Conservation (phyloP, 2,797 vertebrate species). For the Coregonus suidteri region DNA sequence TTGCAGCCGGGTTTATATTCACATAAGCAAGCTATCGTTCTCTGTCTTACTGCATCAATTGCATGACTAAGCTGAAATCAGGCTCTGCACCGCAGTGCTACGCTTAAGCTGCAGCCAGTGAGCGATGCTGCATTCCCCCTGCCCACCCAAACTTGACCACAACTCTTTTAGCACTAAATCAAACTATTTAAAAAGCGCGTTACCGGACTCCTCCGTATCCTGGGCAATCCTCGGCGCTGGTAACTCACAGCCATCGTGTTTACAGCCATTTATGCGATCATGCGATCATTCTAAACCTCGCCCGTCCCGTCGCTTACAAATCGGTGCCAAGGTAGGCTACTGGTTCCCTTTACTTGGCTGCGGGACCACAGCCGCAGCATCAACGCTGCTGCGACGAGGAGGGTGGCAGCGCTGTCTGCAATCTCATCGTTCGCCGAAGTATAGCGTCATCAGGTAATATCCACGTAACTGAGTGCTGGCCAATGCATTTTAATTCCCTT, state of each 20-base stretch:
- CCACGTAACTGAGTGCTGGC: slow-evolving; percentile 52
- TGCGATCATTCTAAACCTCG: slow-evolving; percentile 19
- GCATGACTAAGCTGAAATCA: slow-evolving; percentile 68
- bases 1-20: neutral
- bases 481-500: slow-evolving; percentile 51
- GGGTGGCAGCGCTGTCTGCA: slow-evolving; percentile 56
- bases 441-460: slow-evolving; percentile 61
- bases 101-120: slow-evolving; percentile 24
- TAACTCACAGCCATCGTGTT: slow-evolving; percentile 79
- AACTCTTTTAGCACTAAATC: slow-evolving; percentile 45
- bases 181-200: slow-evolving; percentile 57
- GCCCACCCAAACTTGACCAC: slow-evolving; percentile 71
- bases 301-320: slow-evolving; percentile 27
- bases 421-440: slow-evolving; percentile 10
- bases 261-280: neutral
- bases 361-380: slow-evolving; percentile 54
- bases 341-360: slow-evolving; percentile 37
- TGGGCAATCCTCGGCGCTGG: slow-evolving; percentile 74
- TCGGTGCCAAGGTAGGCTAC: slow-evolving; percentile 23
- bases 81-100: slow-evolving; percentile 59
- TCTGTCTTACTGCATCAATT: slow-evolving; percentile 11
- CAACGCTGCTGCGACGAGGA: slow-evolving; percentile 44
- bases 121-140: slow-evolving; percentile 70
- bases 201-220: slow-evolving; percentile 86
- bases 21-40: neutral